phyloP scores from a whole-genome alignment of 2,888 invertebrate species.

The Tanypteryx hageni region DNA sequence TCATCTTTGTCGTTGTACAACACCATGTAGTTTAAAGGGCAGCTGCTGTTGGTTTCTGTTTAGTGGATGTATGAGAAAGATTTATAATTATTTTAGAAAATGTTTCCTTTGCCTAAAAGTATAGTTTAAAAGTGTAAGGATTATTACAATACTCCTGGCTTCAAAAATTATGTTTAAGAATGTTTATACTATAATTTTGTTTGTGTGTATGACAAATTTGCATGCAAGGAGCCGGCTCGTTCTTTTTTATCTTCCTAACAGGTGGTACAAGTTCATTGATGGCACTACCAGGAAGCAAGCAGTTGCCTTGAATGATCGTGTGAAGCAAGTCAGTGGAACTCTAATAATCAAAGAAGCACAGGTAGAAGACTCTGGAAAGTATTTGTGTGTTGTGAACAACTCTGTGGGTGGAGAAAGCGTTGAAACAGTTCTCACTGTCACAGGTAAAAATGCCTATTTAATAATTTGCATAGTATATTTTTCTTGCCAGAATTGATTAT shows the following conservation, averaged over 20 bases:
- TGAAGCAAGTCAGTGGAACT: constrained; percentile 95
- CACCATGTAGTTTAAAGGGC: background rate
- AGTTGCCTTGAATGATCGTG: constrained; percentile 92
- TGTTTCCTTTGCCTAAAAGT: background rate
- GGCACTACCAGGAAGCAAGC: constrained; percentile 91
- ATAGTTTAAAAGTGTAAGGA: background rate
- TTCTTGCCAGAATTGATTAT: background rate
- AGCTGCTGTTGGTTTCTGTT: constrained; percentile 52
- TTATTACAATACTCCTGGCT: no score
- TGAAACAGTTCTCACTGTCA: constrained; percentile 94
- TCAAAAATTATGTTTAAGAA: no score
- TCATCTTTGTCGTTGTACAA: background rate
- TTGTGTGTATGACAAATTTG: constrained; percentile 37
- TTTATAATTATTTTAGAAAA: background rate
- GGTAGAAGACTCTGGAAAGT: constrained; percentile 95
- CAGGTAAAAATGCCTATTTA: constrained; percentile 75
- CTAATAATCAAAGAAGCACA: constrained; percentile 93
- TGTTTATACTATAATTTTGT: no score
- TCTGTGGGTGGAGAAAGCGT: constrained; percentile 95
- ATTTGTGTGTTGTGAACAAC: constrained; percentile 95
- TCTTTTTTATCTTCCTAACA: constrained; percentile 78
- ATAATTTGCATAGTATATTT: no score
- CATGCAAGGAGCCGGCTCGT: constrained; percentile 59
- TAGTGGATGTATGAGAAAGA: background rate
- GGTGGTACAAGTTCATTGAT: constrained; percentile 96